Conservation (phyloP, 2,888 invertebrate species). For the Sussaba pulchella region DNA sequence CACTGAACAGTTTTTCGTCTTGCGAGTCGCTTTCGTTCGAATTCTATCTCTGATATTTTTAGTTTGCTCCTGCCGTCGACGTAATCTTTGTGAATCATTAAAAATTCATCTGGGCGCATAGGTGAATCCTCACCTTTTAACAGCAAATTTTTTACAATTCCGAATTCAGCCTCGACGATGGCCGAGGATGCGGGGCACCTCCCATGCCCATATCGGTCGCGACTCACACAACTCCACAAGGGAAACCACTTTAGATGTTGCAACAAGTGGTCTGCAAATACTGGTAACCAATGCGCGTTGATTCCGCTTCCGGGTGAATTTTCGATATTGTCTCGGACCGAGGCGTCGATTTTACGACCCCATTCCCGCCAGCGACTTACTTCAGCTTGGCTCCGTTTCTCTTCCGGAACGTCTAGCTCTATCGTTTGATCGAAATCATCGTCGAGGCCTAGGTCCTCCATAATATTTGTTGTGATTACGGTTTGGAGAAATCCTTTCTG, state of each 20-base stretch:
- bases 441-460: constrained; percentile 24
- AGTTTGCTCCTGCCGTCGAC: constrained; percentile 11
- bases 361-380: constrained; percentile 35
- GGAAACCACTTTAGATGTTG: constrained; percentile 6
- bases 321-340: background rate
- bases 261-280: constrained; percentile 2
- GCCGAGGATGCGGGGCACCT: constrained; percentile 21
- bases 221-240: constrained; percentile 15
- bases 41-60: background rate
- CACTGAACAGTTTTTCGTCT: background rate
- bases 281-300: constrained; percentile 10
- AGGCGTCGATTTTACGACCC: background rate
- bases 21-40: background rate
- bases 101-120: background rate
- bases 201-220: constrained; percentile 17
- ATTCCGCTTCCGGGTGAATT: constrained; percentile 15
- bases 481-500: constrained; percentile 29
- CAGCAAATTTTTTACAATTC: constrained; percentile 5
- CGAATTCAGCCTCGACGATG: constrained; percentile 21
- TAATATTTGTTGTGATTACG: constrained; percentile 22
- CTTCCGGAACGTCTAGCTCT: background rate
- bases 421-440: background rate
- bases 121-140: background rate
- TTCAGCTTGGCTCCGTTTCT: constrained; percentile 12
- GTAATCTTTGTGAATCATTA: constrained; percentile 1